These are phyloP conservation scores for Chlorops oryzae DNA, from an alignment of 1,140 invertebrate species.

Conservation along the genomic window DNA sequence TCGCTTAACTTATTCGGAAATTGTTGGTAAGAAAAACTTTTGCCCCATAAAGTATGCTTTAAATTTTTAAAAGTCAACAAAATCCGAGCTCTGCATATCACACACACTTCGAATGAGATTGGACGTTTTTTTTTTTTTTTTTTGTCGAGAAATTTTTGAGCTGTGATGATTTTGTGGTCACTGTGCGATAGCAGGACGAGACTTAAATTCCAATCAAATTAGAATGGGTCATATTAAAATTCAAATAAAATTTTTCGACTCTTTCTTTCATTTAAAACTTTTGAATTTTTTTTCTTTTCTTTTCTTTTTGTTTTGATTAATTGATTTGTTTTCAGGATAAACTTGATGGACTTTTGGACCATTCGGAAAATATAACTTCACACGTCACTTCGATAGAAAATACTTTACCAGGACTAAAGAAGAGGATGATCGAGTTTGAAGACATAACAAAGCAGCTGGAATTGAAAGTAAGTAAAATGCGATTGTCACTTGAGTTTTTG, in stretches of 20 bases:
- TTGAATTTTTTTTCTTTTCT: background rate
- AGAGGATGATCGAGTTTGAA: slow-evolving; percentile 29
- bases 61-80: too few relatives aligned
- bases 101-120: too few relatives aligned
- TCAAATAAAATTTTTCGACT: too few relatives aligned
- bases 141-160: too few relatives aligned
- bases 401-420: slow-evolving; percentile 36
- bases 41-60: too few relatives aligned
- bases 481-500: too few relatives aligned
- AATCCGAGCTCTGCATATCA: too few relatives aligned
- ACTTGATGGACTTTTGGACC: slow-evolving; percentile 37
- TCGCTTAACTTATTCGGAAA: background rate
- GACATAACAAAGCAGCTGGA: slow-evolving; percentile 27
- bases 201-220: too few relatives aligned
- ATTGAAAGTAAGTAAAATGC: slow-evolving; percentile 37
- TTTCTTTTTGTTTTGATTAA: slow-evolving; percentile 1
- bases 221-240: too few relatives aligned
- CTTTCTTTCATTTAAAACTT: background rate
- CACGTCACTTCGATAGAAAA: slow-evolving; percentile 39
- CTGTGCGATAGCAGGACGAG: too few relatives aligned
- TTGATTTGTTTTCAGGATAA: slow-evolving; percentile 25
- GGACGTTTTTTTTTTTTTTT: too few relatives aligned
- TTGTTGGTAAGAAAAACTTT: background rate
- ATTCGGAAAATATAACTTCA: slow-evolving; percentile 36
- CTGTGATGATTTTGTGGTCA: too few relatives aligned